Conservation (phyloP, 2,888 invertebrate species). For the Mythimna pallens region DNA sequence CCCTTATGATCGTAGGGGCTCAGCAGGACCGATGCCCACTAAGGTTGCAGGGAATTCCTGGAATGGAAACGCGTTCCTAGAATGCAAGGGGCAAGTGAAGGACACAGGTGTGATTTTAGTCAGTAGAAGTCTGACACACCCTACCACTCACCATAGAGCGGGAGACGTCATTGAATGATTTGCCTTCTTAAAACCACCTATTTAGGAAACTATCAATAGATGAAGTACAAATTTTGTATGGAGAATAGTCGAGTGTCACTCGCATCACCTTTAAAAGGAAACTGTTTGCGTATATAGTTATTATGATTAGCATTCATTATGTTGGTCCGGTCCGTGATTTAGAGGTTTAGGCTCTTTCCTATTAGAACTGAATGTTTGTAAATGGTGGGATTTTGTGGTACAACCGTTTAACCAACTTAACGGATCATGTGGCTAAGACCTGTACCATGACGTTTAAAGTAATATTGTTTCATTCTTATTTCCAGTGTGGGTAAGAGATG, state of each 20-base stretch:
- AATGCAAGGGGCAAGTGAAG: too few species aligned
- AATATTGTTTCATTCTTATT: too few species aligned
- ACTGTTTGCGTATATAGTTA: slow-evolving; percentile 78
- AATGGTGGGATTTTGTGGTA: slow-evolving; percentile 44
- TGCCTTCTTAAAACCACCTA: not conserved
- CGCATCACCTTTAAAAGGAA: slow-evolving; percentile 58
- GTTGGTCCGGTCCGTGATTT: slow-evolving; percentile 76
- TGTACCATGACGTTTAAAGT: too few species aligned
- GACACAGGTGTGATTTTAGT: too few species aligned
- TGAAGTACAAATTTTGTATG: slow-evolving; percentile 11
- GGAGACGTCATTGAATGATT: too few species aligned
- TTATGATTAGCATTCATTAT: slow-evolving; percentile 76
- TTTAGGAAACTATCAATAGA: not conserved
- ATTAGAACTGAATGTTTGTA: slow-evolving; percentile 71
- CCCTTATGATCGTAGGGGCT: too few species aligned
- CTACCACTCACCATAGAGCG: too few species aligned
- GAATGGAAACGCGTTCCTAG: too few species aligned
- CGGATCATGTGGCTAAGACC: not conserved
- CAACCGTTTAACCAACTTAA: not conserved
- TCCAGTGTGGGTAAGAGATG: too few species aligned
- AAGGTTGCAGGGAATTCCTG: too few species aligned
- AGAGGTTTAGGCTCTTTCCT: slow-evolving; percentile 70
- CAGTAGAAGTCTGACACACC: too few species aligned
- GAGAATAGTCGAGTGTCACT: not conserved
- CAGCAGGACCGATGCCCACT: too few species aligned